A percentile compares a stretch with the other conserved stretches of the same genome.
phyloP scores from a whole-genome alignment of 2,888 invertebrate genomes.

The Sipha maydis region DNA sequence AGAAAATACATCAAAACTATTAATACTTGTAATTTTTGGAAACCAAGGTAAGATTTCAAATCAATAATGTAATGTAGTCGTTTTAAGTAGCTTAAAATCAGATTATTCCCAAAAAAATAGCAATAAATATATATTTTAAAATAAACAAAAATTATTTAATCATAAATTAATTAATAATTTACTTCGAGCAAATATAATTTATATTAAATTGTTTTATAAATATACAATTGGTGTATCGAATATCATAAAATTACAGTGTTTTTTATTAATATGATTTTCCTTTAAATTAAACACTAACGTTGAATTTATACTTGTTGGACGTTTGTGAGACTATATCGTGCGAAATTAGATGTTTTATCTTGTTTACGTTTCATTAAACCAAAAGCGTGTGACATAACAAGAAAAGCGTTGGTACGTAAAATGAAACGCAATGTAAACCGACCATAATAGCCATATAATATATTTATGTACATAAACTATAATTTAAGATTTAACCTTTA shows the following conservation, averaged over 20 bases:
- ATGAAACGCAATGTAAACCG: slow-evolving; percentile 2
- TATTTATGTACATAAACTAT: neutral
- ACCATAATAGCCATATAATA: neutral
- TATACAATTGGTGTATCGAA: no score
- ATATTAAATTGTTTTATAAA: no score
- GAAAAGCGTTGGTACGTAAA: neutral
- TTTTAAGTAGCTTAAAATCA: no score
- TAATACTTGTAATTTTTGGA: no score
- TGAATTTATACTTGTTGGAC: slow-evolving; percentile 36
- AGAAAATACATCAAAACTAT: no score
- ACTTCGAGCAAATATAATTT: no score
- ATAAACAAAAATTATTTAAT: no score
- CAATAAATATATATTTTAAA: no score
- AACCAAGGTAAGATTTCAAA: no score
- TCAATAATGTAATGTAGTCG: no score
- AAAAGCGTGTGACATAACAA: slow-evolving; percentile 1
- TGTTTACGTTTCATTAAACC: slow-evolving; percentile 36
- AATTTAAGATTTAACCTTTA: slow-evolving; percentile 3
- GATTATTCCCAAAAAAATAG: no score
- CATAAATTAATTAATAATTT: no score
- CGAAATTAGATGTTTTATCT: slow-evolving; percentile 46
- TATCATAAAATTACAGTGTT: neutral
- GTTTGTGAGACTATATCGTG: neutral
- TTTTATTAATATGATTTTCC: neutral
- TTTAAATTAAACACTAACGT: neutral